These are phyloP conservation scores for Heliconius hewitsoni DNA, from an alignment of 1,140 invertebrate genomes.

Conservation along the genomic window DNA sequence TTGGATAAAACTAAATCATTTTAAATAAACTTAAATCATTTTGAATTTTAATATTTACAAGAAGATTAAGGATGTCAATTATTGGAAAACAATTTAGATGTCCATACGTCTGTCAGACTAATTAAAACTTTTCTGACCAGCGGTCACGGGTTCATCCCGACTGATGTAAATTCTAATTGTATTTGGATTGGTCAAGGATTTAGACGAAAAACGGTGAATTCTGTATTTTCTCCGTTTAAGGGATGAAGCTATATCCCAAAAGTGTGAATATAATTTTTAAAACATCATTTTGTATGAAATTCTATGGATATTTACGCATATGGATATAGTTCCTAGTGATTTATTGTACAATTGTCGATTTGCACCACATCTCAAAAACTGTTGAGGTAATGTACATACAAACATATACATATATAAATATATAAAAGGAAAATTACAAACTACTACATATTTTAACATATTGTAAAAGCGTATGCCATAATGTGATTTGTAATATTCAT, in stretches of 20 bases:
- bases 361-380: conserved; percentile 23
- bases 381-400: not conserved
- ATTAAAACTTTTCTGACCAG: not conserved
- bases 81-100: not conserved
- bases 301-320: not conserved
- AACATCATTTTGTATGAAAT: not conserved
- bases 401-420: not conserved
- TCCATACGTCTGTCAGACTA: not conserved
- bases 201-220: not conserved
- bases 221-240: not conserved
- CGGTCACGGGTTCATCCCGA: not conserved
- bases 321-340: conserved; percentile 46
- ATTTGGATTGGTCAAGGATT: not conserved
- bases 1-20: not conserved
- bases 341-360: conserved; percentile 31
- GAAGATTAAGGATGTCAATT: not conserved
- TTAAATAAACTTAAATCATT: not conserved
- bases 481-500: too few species aligned
- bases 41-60: not conserved
- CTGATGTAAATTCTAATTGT: not conserved
- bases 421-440: too few species aligned
- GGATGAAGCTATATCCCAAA: not conserved
- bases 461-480: too few species aligned
- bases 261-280: not conserved
- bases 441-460: too few species aligned